These are phyloP conservation scores for Lordiphosa clarofinis DNA, from an alignment of 1,140 invertebrate species.

Conservation along the genomic window DNA sequence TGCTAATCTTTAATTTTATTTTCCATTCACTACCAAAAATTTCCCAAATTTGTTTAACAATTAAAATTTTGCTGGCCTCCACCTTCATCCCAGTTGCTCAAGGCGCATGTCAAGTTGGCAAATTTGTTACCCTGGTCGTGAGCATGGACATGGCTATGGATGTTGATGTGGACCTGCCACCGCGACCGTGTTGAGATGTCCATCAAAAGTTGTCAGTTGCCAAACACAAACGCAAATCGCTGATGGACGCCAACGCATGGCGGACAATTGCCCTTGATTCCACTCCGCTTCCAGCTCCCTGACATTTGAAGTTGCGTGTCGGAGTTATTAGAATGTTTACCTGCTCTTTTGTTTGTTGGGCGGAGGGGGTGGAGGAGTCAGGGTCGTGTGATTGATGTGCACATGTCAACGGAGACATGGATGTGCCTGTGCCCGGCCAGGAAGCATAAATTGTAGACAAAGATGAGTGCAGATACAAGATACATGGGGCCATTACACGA, in stretches of 20 bases:
- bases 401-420: constrained; percentile 52
- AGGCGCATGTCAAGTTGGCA: constrained; percentile 46
- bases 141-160: constrained; percentile 26
- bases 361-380: constrained; percentile 3
- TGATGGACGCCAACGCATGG: constrained; percentile 16
- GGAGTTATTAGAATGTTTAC: constrained; percentile 65
- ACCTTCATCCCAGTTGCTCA: constrained; percentile 11
- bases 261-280: constrained; percentile 6
- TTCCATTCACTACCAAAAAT: too few relatives aligned
- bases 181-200: constrained; percentile 53
- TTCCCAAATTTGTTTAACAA: constrained; percentile 12
- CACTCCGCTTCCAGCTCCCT: constrained; percentile 7
- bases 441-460: constrained; percentile 70
- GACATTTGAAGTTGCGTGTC: constrained; percentile 59
- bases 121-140: constrained; percentile 37
- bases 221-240: constrained; percentile 33
- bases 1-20: too few relatives aligned
- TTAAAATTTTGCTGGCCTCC: constrained; percentile 25
- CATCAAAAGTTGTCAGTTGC: constrained; percentile 50
- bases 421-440: constrained; percentile 9
- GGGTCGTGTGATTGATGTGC: constrained; percentile 64
- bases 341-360: constrained; percentile 31
- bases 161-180: constrained; percentile 49
- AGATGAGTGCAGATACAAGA: constrained; percentile 55
- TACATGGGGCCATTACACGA: constrained; percentile 49